Conservation (phyloP, 2,113 vertebrate species). For the Dromaius novaehollandiae region DNA sequence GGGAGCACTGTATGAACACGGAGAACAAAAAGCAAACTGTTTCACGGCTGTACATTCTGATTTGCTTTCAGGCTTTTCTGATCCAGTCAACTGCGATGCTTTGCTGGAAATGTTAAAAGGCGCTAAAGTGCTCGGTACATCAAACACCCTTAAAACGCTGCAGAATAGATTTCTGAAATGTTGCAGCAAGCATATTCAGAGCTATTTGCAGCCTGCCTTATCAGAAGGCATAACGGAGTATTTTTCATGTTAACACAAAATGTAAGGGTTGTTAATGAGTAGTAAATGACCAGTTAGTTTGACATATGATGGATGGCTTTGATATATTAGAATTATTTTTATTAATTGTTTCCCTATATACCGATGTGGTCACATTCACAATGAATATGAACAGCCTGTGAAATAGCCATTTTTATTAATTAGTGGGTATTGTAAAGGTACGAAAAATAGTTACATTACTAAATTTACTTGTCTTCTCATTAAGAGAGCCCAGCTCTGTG, state of each 20-base stretch:
- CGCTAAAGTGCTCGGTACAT: background rate
- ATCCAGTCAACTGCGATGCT: background rate
- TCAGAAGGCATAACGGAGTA: fast-evolving
- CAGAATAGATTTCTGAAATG: background rate
- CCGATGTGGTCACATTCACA: background rate
- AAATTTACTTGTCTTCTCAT: background rate
- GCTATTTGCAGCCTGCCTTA: background rate
- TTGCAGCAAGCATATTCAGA: background rate
- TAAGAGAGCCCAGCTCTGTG: fast-evolving
- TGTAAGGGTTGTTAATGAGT: fast-evolving
- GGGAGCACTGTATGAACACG: background rate
- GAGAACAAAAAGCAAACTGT: background rate
- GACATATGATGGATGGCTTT: background rate
- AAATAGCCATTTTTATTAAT: background rate
- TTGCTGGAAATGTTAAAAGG: background rate
- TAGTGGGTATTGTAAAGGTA: background rate
- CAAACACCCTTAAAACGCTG: fast-evolving
- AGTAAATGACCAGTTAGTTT: background rate
- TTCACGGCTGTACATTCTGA: fast-evolving
- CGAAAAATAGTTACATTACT: background rate
- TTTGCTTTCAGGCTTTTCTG: background rate
- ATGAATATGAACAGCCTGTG: background rate
- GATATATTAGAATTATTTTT: background rate
- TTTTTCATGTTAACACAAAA: too few species aligned
- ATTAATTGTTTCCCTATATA: background rate